These are phyloP conservation scores for Apteryx mantelli DNA, from an alignment of 2,113 vertebrate species.

Conservation along the genomic window DNA sequence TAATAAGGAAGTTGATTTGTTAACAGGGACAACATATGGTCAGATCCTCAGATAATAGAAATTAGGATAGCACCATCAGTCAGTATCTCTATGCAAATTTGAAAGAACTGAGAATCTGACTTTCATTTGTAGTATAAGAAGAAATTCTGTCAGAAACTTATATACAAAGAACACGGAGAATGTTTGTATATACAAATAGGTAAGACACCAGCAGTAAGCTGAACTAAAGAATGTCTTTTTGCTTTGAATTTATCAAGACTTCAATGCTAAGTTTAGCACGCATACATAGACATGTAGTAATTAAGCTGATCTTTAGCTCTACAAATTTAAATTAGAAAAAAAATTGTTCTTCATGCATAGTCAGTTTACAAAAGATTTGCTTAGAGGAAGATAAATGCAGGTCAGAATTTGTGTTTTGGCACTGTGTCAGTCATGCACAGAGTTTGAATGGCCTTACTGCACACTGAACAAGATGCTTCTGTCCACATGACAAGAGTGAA, in stretches of 20 bases:
- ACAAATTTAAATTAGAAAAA: constrained; percentile 17
- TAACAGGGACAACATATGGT: not conserved
- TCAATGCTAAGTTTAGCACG: not conserved
- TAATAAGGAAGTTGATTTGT: not conserved
- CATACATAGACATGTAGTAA: not conserved
- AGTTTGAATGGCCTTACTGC: not conserved
- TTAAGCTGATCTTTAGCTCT: not conserved
- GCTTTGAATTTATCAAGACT: not conserved
- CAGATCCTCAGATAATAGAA: not conserved
- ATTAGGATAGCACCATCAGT: constrained; percentile 20
- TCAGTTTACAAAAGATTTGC: constrained; percentile 28
- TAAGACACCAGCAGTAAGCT: not conserved
- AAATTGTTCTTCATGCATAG: constrained; percentile 19
- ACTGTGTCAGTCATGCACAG: constrained; percentile 26
- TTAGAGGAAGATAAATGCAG: constrained; percentile 26
- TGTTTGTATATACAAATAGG: not conserved
- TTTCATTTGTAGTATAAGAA: not conserved
- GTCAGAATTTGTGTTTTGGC: constrained; percentile 33
- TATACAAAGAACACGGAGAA: not conserved
- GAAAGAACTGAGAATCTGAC: constrained; percentile 31
- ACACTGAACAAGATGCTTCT: constrained; percentile 25
- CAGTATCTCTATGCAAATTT: not conserved
- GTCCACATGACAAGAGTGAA: not conserved
- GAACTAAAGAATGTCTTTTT: constrained; percentile 1
- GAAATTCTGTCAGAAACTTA: not conserved